phyloP scores from a whole-genome alignment of 2,797 vertebrate genomes.

The Acipenser ruthenus region DNA sequence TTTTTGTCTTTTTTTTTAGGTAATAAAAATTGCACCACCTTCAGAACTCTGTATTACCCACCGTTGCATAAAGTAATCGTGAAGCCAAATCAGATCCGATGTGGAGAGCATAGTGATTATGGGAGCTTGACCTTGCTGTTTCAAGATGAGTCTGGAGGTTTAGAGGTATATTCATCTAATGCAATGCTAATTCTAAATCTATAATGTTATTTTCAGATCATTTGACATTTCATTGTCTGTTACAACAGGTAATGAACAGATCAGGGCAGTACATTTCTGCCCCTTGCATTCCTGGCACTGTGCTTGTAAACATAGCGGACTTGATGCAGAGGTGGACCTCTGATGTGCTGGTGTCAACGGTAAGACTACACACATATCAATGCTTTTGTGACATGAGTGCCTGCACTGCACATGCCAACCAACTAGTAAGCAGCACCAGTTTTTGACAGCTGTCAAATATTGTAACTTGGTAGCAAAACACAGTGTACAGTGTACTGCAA shows the following conservation, averaged over 20 bases:
- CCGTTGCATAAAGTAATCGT: slow-evolving; percentile 29
- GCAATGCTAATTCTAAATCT: not conserved
- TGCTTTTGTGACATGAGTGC: too few relatives aligned
- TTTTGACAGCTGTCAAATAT: not conserved
- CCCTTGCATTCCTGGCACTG: slow-evolving; percentile 43
- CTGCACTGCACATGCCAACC: too few relatives aligned
- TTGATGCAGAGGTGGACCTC: slow-evolving; percentile 67
- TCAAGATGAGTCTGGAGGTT: slow-evolving; percentile 41
- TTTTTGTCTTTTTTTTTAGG: slow-evolving; percentile 26
- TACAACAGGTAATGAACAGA: slow-evolving; percentile 40
- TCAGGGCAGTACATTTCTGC: slow-evolving; percentile 45
- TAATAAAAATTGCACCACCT: slow-evolving; percentile 37
- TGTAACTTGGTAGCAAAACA: not conserved
- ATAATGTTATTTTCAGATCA: too few relatives aligned
- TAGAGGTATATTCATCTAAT: slow-evolving; percentile 43
- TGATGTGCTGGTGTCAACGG: slow-evolving; percentile 50
- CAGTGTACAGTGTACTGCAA: too few relatives aligned
- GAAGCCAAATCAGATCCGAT: slow-evolving; percentile 53
- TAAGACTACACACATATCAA: slow-evolving; percentile 27
- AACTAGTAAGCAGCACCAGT: too few relatives aligned
- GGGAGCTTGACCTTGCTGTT: slow-evolving; percentile 62
- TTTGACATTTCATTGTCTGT: not conserved
- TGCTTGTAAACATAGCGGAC: slow-evolving; percentile 60
- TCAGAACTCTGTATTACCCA: slow-evolving; percentile 58
- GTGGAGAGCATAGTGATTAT: slow-evolving; percentile 65